phyloP scores from a whole-genome alignment of 2,797 vertebrate genomes.

The Argyrosomus regius region DNA sequence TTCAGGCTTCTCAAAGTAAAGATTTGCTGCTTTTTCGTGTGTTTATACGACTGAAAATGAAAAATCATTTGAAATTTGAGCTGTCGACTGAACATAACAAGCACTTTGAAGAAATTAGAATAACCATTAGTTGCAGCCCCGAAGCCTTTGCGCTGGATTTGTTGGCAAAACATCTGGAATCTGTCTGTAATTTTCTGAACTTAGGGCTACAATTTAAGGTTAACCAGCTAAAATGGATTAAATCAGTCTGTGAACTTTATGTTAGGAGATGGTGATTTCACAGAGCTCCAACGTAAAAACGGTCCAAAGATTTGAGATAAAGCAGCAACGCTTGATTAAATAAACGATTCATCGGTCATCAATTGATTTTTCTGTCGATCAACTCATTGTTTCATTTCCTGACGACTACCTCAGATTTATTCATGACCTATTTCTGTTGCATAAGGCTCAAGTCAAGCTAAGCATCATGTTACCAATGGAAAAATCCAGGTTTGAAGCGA shows the following conservation, averaged over 20 bases:
- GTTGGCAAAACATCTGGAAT: not conserved
- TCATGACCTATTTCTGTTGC: not conserved
- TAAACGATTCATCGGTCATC: no score
- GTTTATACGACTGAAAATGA: constrained; percentile 12
- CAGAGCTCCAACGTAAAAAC: not conserved
- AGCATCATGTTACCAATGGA: not conserved
- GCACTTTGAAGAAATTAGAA: not conserved
- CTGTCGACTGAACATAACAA: constrained; percentile 5
- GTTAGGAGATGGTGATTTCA: not conserved
- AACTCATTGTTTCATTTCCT: not conserved
- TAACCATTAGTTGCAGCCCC: not conserved
- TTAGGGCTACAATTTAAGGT: no score
- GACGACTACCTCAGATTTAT: not conserved
- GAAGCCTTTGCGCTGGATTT: not conserved
- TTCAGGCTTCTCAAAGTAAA: not conserved
- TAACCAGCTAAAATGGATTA: no score
- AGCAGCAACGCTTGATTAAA: no score
- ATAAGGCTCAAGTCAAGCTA: not conserved
- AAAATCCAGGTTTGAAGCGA: not conserved
- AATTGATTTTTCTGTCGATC: not conserved
- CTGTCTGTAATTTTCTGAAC: not conserved
- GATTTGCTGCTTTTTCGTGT: not conserved
- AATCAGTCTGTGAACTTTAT: no score
- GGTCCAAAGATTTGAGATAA: not conserved
- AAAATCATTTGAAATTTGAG: constrained; percentile 10